A percentile compares a stretch with the other conserved stretches of the same genome.
Conservation (phyloP, 2,888 invertebrate species). For the Agrilus cyanescens region DNA sequence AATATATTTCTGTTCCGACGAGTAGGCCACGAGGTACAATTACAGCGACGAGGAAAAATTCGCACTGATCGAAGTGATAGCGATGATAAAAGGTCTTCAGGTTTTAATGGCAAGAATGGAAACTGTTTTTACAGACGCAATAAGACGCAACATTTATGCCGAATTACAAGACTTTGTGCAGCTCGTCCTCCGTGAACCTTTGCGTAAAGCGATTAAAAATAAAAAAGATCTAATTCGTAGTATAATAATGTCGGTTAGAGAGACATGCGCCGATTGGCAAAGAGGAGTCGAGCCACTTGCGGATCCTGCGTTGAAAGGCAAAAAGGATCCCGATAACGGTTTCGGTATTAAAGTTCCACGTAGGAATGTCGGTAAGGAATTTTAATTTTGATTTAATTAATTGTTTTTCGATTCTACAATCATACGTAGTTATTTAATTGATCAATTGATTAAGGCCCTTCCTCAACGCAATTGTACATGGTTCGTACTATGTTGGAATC, state of each 20-base stretch:
- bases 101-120: conserved; percentile 95
- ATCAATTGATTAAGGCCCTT: conserved; percentile 57
- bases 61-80: conserved; percentile 94
- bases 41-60: conserved; percentile 96
- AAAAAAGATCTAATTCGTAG: conserved; percentile 93
- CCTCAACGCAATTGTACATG: conserved; percentile 94
- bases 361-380: conserved; percentile 71
- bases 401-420: conserved; percentile 5
- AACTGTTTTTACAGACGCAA: conserved; percentile 87
- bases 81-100: conserved; percentile 98
- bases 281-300: conserved; percentile 82
- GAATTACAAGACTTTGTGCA: conserved; percentile 97
- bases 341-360: conserved; percentile 87
- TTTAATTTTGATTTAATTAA: not conserved
- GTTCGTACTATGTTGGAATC: conserved; percentile 98
- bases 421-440: not conserved
- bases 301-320: conserved; percentile 85
- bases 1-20: not conserved
- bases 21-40: conserved; percentile 88
- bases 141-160: conserved; percentile 84
- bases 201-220: conserved; percentile 93
- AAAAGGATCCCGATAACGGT: conserved; percentile 86
- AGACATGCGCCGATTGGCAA: conserved; percentile 96
- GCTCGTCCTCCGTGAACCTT: conserved; percentile 72
- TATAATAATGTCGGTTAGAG: conserved; percentile 92